phyloP scores from a whole-genome alignment of 1,140 invertebrate species.

The Calosoma granatense region DNA sequence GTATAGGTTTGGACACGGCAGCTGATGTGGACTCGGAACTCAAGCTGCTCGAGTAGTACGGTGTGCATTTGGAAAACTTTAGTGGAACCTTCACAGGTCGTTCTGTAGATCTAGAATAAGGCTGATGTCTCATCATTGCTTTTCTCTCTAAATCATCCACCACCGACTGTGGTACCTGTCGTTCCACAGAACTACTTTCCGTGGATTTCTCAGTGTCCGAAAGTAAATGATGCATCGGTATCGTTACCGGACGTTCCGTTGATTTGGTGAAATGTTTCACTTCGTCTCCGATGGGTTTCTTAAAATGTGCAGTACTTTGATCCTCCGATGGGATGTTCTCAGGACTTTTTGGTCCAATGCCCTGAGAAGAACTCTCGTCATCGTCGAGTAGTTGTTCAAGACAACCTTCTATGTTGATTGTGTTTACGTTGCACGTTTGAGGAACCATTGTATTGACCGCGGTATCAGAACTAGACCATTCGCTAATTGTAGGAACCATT shows the following conservation, averaged over 20 bases:
- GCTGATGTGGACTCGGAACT: slow-evolving; percentile 56
- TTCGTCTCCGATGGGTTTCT: slow-evolving; percentile 1
- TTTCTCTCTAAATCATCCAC: slow-evolving; percentile 31
- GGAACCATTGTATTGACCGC: slow-evolving; percentile 22
- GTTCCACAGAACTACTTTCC: slow-evolving; percentile 29
- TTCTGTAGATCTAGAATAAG: slow-evolving; percentile 29
- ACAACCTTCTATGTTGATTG: not conserved
- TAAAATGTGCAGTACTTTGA: slow-evolving; percentile 17
- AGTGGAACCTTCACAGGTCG: slow-evolving; percentile 40
- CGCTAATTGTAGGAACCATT: slow-evolving; percentile 29
- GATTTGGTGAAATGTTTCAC: slow-evolving; percentile 24
- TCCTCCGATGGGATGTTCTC: slow-evolving; percentile 30
- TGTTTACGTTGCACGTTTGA: slow-evolving; percentile 14
- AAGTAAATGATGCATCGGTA: slow-evolving; percentile 23
- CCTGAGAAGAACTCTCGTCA: slow-evolving; percentile 19
- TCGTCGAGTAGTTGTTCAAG: slow-evolving; percentile 19
- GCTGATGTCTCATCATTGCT: slow-evolving; percentile 26
- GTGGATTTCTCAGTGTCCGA: slow-evolving; percentile 31
- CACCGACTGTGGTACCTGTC: slow-evolving; percentile 29
- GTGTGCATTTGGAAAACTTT: slow-evolving; percentile 51
- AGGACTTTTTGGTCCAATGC: slow-evolving; percentile 24
- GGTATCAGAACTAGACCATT: slow-evolving; percentile 32
- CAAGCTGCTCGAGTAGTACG: slow-evolving; percentile 57
- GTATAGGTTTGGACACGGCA: slow-evolving; percentile 24
- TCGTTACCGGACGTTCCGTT: slow-evolving; percentile 27